Conservation (phyloP, 1,140 invertebrate genomes). For the Aphis gossypii region DNA sequence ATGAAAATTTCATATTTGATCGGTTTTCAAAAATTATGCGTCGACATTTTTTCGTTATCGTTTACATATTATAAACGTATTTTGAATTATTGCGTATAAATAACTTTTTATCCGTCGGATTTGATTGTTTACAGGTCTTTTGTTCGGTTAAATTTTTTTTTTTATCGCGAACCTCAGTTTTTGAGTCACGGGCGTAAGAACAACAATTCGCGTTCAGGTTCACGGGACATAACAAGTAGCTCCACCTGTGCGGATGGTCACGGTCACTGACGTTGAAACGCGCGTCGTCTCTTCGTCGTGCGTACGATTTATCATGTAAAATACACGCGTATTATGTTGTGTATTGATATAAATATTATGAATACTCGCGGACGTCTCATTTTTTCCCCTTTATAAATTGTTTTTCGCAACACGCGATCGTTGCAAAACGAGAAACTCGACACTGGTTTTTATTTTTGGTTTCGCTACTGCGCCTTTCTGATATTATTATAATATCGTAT, state of each 20-base stretch:
- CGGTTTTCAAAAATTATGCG: too few relatives aligned
- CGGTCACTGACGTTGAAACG: neutral
- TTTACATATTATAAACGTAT: neutral
- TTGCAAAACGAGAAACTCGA: neutral
- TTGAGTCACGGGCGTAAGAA: neutral
- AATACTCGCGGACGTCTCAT: neutral
- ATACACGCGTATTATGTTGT: slow-evolving; percentile 3
- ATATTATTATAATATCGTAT: neutral
- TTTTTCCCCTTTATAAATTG: neutral
- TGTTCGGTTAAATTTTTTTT: neutral
- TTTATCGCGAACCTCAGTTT: neutral
- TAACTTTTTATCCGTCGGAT: neutral
- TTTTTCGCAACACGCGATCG: neutral
- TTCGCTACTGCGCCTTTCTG: neutral
- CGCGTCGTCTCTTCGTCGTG: neutral
- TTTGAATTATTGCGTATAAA: neutral
- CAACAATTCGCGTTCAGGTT: neutral
- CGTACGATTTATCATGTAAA: neutral
- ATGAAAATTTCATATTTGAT: too few relatives aligned
- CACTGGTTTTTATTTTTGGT: neutral
- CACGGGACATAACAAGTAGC: neutral
- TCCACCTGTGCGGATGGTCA: neutral
- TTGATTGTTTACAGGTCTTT: neutral
- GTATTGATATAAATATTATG: neutral
- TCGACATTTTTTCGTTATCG: neutral